Evolutionary conservation across 2,888 invertebrate species (phyloP).

Genomic region (Heliconius ethilla): DNA sequence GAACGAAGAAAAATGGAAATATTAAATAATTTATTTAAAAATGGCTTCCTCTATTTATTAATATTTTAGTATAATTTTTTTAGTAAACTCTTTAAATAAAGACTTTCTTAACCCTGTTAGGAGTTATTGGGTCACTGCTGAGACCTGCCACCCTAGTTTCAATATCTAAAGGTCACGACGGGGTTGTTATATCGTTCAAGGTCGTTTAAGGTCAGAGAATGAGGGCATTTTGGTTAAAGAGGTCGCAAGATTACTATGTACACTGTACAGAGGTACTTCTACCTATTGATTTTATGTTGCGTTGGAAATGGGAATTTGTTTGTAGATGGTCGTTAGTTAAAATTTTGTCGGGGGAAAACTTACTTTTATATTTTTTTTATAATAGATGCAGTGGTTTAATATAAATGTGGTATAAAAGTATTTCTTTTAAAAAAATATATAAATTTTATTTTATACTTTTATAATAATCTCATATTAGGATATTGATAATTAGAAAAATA

Average conservation of each 20-base stretch:
- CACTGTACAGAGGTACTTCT: too few relatives aligned
- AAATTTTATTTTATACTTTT: too few relatives aligned
- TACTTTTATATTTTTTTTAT: neutral
- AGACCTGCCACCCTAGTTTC: constrained; percentile 17
- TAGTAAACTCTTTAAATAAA: neutral
- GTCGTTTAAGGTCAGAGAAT: constrained; percentile 12
- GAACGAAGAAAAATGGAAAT: too few relatives aligned
- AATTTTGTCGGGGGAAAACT: neutral
- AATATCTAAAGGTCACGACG: constrained; percentile 9
- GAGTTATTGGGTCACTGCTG: constrained; percentile 4
- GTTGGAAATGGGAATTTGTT: neutral
- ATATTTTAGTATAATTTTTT: too few relatives aligned
- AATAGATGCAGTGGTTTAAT: too few relatives aligned
- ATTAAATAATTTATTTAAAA: too few relatives aligned
- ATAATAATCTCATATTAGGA: too few relatives aligned
- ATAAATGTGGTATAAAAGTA: neutral
- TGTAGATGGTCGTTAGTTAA: neutral
- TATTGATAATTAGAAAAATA: neutral
- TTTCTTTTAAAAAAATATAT: too few relatives aligned
- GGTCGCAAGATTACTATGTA: neutral
- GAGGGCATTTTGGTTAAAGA: constrained; percentile 8
- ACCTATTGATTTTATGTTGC: neutral
- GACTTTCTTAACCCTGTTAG: neutral
- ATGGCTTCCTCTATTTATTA: too few relatives aligned
- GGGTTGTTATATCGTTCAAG: constrained; percentile 16